Evolutionary conservation across 2,797 vertebrate genomes (phyloP).

Genomic region (Neopelma chrysocephalum): DNA sequence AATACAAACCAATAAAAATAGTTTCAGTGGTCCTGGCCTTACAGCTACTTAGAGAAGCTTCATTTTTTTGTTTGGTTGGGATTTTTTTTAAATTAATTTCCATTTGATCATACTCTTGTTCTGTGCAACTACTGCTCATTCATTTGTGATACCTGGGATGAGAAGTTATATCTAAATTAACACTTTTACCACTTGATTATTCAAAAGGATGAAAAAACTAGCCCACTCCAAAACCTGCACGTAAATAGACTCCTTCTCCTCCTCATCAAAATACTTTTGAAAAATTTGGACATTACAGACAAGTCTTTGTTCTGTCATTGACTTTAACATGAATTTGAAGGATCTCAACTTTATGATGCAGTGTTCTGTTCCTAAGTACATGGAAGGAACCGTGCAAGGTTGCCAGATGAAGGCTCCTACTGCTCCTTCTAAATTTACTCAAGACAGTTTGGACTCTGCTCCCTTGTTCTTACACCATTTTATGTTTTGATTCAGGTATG

Average conservation of each 20-base stretch:
- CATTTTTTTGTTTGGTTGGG: background rate
- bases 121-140: background rate
- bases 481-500: slow-evolving; percentile 72
- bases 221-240: background rate
- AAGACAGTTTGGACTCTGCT: background rate
- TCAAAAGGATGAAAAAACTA: background rate
- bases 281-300: background rate
- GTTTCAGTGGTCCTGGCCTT: background rate
- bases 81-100: background rate
- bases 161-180: background rate
- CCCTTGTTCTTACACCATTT: slow-evolving; percentile 1
- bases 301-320: background rate
- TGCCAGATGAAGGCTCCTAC: background rate
- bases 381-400: background rate
- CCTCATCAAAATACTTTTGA: background rate
- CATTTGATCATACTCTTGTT: background rate
- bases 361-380: background rate
- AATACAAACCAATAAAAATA: background rate
- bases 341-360: background rate
- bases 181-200: background rate
- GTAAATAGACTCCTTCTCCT: background rate
- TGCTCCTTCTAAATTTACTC: background rate
- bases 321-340: background rate
- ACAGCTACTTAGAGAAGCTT: background rate
- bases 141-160: background rate